Evolutionary conservation across 2,888 invertebrate species (phyloP), one percentile per base, ranked within the genome.

Genomic region (Sphecodes monilicornis): DNA sequence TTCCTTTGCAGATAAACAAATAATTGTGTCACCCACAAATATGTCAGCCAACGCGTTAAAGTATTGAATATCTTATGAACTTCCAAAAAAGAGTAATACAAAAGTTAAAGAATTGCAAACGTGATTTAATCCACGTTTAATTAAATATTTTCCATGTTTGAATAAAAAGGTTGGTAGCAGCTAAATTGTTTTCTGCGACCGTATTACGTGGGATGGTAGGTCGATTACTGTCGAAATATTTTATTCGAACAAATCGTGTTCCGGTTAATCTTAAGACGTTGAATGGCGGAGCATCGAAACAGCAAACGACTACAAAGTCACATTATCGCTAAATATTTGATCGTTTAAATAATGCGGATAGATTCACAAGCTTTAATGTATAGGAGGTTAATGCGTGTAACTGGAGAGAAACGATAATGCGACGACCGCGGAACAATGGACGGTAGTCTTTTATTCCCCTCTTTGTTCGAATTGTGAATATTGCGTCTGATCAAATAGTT

Each of bases 341-440:
- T 64, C 64, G 64, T 32, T 64, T 64, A 64, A 64, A 64, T 64
- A 64, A 64, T 64, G 64, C 32, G 18, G 32, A 32, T 32, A 22
- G 64, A 22, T 64, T 32, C 32, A 36, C 64, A 32, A 64, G 10
- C 32, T 64, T 64, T 22, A 22, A 22, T 36, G 32, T 64, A 36
- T 64, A 22, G 64, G 32, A 22, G 64, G 32, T 64, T 64, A 64
- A 64, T 32, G 64, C 64, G 64, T 64, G 64, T 64, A 64, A 32
- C 64, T 32, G 32, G 32, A 36, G 64, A 32, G 36, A 64, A 36
- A 64, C 32, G 64, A 64, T 64, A 36, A 64, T 36, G 32, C 32
- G 64, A 18, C 64, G 64, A 22, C 64, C 32, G 64, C 22, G 29
- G 32, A 64, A 64, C 64, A 64, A 64, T 64, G 29, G 32, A 22